Base-by-base conservation (phyloP, 2,113 vertebrate genomes). In the Syngnathus scovelli region DNA sequence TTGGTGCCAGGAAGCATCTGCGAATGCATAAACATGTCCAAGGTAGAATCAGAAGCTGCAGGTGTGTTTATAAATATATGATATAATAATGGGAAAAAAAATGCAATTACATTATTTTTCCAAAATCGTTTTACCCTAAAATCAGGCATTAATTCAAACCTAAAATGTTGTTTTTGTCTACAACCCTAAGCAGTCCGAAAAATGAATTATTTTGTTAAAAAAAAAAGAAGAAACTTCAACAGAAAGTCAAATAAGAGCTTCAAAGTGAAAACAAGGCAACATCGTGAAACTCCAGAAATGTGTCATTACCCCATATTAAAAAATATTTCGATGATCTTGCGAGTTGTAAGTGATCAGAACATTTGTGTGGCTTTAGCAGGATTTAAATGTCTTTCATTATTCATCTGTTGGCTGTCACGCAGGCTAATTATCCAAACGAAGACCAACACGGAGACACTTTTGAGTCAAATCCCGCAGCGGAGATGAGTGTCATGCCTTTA, bases 331-430 rank as follows among this genome's bases (percentile, higher is more conserved):
- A 66, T 61, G 13, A 46, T 68, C 46, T 51, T 44, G 56, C 11
- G 15, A 52, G 46, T 78, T 69, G 69, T 68, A 74, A 66, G 71
- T 75, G 70, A 81, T 71, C 41, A 68, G 43, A 60, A 43, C 48
- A 56, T 68, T 71, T 74, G 19, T 72, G 19, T 37, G 65, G 55
- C 38, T 66, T 81, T 79, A 68, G 55, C 55, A 27, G 51, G 55
- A 58, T 83, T 85, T 75, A 70, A 36, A 33, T 49, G 43, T 66
- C 48, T 55, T 80, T 70, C 36, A 81, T 87, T 77, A 83, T 83
- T 78, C 56, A 76, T 73, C 64, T 56, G 3, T 70, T 71, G 54
- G 62, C 67, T 44, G 61, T 43, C 41, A 27, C 37, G 38, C 64
- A 7, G 54, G 64, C 52, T 81, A 79, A 86, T 85, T 78, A 75